These are phyloP conservation scores for Trogon surrucura DNA, from an alignment of 2,113 vertebrate genomes.

Conservation along the genomic window DNA sequence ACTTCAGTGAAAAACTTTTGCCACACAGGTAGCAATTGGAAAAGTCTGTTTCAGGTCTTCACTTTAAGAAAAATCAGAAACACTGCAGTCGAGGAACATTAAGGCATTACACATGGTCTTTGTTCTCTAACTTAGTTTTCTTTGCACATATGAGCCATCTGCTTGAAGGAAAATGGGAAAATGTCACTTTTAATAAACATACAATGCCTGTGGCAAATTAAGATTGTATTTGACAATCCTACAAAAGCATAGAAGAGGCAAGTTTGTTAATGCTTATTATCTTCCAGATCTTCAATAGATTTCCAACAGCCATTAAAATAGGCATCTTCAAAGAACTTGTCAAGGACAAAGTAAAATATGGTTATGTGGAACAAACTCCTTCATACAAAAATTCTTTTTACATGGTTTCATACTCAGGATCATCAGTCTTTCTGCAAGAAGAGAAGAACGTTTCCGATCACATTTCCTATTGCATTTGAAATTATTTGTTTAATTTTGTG, in stretches of 20 bases:
- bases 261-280: conserved; percentile 45
- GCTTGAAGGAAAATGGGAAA: conserved; percentile 22
- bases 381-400: background rate
- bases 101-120: background rate
- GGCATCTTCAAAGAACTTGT: conserved; percentile 12
- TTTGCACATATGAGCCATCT: conserved; percentile 13
- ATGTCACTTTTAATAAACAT: conserved; percentile 41
- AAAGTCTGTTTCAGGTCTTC: background rate
- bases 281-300: conserved; percentile 26
- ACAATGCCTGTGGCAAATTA: conserved; percentile 15
- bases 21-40: background rate
- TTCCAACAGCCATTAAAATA: conserved; percentile 26
- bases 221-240: conserved; percentile 33
- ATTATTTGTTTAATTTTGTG: background rate
- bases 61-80: background rate
- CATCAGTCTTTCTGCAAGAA: background rate
- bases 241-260: background rate
- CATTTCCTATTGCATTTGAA: background rate
- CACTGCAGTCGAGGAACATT: background rate
- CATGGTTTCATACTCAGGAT: background rate
- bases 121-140: conserved; percentile 10
- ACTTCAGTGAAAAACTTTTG: background rate
- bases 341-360: background rate
- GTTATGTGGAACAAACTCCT: conserved; percentile 20
- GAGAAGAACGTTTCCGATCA: background rate